Evolutionary conservation across 2,888 invertebrate species (phyloP).

Genomic region (Drosophila neotestacea): DNA sequence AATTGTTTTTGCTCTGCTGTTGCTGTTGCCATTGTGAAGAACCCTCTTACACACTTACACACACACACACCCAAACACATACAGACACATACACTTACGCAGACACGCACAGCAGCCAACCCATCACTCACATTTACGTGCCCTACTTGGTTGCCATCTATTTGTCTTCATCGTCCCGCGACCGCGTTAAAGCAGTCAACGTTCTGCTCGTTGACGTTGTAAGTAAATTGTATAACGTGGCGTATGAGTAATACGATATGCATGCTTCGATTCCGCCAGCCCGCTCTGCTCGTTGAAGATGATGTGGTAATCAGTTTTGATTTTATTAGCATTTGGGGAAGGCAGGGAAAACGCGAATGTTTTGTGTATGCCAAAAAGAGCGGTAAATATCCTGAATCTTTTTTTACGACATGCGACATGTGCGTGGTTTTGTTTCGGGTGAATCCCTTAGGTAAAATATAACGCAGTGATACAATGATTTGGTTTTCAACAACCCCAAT

Average conservation of each 20-base stretch:
- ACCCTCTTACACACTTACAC: conserved; percentile 26
- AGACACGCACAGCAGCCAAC: conserved; percentile 27
- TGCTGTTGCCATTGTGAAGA: conserved; percentile 22
- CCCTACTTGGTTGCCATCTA: conserved; percentile 55
- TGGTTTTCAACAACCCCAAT: conserved; percentile 2
- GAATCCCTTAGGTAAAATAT: conserved; percentile 5
- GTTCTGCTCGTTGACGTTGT: conserved; percentile 74
- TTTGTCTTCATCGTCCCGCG: conserved; percentile 55
- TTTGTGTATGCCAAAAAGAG: conserved; percentile 3
- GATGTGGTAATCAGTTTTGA: conserved; percentile 81
- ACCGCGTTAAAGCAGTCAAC: conserved; percentile 45
- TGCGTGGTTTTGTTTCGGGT: conserved; percentile 14
- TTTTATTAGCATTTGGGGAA: conserved; percentile 72
- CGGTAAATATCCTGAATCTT: conserved; percentile 33
- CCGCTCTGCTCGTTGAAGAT: conserved; percentile 60
- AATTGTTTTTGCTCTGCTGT: conserved; percentile 67
- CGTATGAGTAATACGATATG: conserved; percentile 79
- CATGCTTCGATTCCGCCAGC: conserved; percentile 69
- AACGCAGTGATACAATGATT: not conserved
- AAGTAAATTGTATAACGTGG: conserved; percentile 80
- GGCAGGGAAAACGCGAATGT: not conserved
- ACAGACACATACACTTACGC: conserved; percentile 5
- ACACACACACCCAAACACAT: conserved; percentile 19
- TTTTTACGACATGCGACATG: conserved; percentile 32
- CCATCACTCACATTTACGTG: conserved; percentile 43